Evolutionary conservation across 2,888 invertebrate genomes (phyloP), one percentile per base, ranked within the genome.

Genomic region (Amphimallon solstitiale): DNA sequence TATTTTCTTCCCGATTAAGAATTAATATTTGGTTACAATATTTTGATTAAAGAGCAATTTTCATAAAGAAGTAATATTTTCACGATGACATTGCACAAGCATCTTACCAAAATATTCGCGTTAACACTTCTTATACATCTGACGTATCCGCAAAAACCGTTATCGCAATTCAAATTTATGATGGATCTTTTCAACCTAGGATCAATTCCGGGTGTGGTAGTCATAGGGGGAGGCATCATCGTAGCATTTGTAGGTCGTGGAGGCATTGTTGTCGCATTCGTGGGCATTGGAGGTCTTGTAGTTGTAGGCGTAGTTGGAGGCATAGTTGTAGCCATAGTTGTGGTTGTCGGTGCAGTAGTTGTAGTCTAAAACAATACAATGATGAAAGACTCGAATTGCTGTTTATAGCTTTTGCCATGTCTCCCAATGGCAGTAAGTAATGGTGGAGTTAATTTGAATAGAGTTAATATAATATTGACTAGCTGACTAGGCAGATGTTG

Each of bases 101-200:
- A n/a, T n/a, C 77, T 76, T 81, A 88, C 88, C 82, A 88, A 81
- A 77, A 84, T 85, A 46, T 85, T 80, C 0, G 87, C 84, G 76
- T 88, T 88, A 0, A 84, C 80, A 73, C 86, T 82, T 72, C 88
- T 80, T 46, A 88, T 79, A 72, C 88, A 88, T 34, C 86, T 83
- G 2, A 87, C 87, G 77, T 88, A 88, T 73, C 86, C 86, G 76
- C 88, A 88, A 73, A 88, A 88, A 4, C 87, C 88, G 76, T 85
- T 84, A 43, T 84, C 86, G 72, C 88, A 88, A 40, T 73, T 67
- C 21, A 52, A n/a, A n/a, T 45, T 29, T 23, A 59, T 59, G 5
- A 59, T 15, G 2, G 61, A 62, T 14, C 66, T 52, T 12, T 66
- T 52, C 19, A 61, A 45, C 45, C 67, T 59, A 15, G 67, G 67